Evolutionary conservation across 2,888 invertebrate genomes (phyloP), one percentile per base, ranked within the genome.

Genomic region (Brachylomia viminalis): DNA sequence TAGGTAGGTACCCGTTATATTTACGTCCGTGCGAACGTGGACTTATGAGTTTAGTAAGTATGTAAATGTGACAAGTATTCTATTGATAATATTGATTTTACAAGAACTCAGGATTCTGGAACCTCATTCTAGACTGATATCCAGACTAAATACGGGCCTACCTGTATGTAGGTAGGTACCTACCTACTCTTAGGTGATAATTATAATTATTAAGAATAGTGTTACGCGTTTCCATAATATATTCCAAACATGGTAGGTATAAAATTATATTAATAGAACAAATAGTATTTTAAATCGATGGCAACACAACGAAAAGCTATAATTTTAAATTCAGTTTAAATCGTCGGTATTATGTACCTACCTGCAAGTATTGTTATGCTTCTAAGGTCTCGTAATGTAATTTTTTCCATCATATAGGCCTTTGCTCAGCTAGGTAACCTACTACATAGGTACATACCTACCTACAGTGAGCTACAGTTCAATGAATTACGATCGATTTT

Each of bases 401-500:
- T 72, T 67, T 72, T 67, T 80, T 76, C 27, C 52, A 62, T 66
- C 30, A 58, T 7, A 64, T 38, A 49, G 15, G 66, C 33, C 33
- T 52, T 52, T 72, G 64, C 56, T 64, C 11, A 64, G 67, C 13
- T 42, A 6, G 10, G 13, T 45, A 67, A 68, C 45, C 1, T 75
- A 68, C 5, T 45, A 27, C 23, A 38, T 72, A 30, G 15, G 2
- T 42, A 49, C 7, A 4, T 72, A 30, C 23, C 7, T 42, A 49
- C 7, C 38, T 38, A 38, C 38, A 38, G 6, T 11, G 7, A 58
- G 38, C 56, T 80, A 42, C 49, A 76, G 27, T 66, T 58, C n/a
- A 69, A 61, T n/a, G 61, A 61, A 38, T 72, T 70, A 62, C 47
- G 69, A 72, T 72, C 72, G 77, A 73, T 81, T 81, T 81, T 67